These are phyloP conservation scores for Myotis myotis DNA, from an alignment of 2,797 vertebrate species.

Conservation along the genomic window DNA sequence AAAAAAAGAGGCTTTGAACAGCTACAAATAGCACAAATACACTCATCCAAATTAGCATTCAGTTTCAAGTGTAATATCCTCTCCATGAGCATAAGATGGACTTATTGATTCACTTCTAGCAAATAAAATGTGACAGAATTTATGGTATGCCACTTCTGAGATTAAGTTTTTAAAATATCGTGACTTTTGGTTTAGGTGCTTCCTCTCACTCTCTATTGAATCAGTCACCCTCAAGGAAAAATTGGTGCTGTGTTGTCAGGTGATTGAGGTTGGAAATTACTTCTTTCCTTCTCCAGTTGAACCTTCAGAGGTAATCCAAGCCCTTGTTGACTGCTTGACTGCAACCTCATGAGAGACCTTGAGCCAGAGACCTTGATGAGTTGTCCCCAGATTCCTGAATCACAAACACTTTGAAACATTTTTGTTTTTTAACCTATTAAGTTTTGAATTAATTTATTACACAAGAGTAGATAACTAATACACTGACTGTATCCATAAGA, in stretches of 20 bases:
- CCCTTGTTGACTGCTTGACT: background rate
- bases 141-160: background rate
- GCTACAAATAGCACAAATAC: background rate
- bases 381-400: background rate
- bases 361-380: background rate
- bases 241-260: background rate
- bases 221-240: background rate
- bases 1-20: constrained; percentile 49
- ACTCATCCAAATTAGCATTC: background rate
- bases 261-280: background rate
- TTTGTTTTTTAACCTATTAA: background rate
- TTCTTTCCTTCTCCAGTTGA: background rate
- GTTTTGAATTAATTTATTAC: background rate
- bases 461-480: background rate
- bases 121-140: background rate
- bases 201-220: background rate
- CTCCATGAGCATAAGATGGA: background rate
- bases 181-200: background rate
- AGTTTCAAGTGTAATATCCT: background rate
- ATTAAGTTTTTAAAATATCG: constrained; percentile 17
- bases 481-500: background rate
- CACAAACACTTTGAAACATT: background rate
- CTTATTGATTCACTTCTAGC: background rate
- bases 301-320: background rate
- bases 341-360: background rate